A percentile compares a stretch with the other conserved stretches of the same genome.
phyloP scores from a whole-genome alignment of 2,888 invertebrate species.

The Dryobota labecula region DNA sequence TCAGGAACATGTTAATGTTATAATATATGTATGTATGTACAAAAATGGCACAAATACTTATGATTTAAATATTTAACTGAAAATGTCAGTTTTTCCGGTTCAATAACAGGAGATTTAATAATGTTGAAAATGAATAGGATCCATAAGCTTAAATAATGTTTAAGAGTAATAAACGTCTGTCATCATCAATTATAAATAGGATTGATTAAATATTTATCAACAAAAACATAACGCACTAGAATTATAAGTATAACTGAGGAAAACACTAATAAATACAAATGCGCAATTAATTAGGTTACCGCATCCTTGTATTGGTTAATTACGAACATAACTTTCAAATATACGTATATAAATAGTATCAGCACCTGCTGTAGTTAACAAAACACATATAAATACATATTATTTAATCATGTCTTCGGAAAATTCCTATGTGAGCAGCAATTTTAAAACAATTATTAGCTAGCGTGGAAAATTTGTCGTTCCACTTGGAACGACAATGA shows the following conservation, averaged over 20 bases:
- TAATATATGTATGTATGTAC: conserved; percentile 21
- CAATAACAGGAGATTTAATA: not conserved
- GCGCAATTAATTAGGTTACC: conserved; percentile 37
- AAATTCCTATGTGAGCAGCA: not conserved
- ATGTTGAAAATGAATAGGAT: not conserved
- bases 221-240: conserved; percentile 11
- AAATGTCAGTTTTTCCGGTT: not conserved
- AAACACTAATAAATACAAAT: conserved; percentile 24
- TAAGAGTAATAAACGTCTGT: not conserved
- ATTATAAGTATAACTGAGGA: conserved; percentile 28
- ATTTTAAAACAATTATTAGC: not conserved
- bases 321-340: conserved; percentile 40
- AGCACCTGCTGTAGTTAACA: conserved; percentile 19
- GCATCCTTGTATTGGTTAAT: conserved; percentile 40
- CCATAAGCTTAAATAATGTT: not conserved
- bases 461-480: too few relatives aligned
- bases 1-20: conserved; percentile 13
- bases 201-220: not conserved
- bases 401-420: conserved; percentile 11
- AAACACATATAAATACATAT: conserved; percentile 17
- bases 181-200: not conserved
- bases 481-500: too few relatives aligned
- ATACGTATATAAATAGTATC: conserved; percentile 10
- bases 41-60: not conserved
- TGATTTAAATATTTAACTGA: not conserved